Conservation (phyloP, 2,797 vertebrate species). For the Sebastes vulpes region DNA sequence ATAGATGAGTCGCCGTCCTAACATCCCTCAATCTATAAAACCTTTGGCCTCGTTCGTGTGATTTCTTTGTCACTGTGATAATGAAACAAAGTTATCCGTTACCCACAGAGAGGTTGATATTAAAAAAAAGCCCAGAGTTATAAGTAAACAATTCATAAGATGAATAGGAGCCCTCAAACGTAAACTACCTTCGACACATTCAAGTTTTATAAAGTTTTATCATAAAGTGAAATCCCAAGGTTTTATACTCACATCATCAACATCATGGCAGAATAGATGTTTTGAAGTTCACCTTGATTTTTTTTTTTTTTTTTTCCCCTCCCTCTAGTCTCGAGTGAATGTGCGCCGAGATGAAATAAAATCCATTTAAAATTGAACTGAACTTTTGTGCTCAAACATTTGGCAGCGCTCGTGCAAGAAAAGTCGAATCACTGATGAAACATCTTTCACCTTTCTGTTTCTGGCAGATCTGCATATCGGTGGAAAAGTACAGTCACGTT, state of each 20-base stretch:
- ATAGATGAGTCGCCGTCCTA: neutral
- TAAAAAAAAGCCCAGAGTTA: neutral
- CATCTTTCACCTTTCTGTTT: neutral
- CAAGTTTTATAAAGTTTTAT: neutral
- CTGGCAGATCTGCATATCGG: neutral
- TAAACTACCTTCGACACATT: neutral
- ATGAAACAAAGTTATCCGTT: neutral
- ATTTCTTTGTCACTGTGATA: neutral
- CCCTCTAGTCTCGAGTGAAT: conserved; percentile 2
- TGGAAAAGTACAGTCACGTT: neutral
- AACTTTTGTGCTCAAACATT: conserved; percentile 2
- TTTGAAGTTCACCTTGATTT: conserved; percentile 38
- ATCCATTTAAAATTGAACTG: conserved; percentile 1
- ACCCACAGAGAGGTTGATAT: neutral
- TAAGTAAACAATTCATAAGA: neutral
- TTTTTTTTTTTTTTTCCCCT: neutral
- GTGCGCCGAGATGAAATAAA: neutral
- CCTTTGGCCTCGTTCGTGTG: neutral
- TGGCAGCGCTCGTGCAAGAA: neutral
- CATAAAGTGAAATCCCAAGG: neutral
- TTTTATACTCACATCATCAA: conserved; percentile 9
- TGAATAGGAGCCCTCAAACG: neutral
- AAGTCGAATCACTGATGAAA: conserved; percentile 1
- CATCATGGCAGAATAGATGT: conserved; percentile 1
- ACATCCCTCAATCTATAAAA: neutral